Percentiles rank a stretch among this genome's conserved stretches.
These are phyloP conservation scores for Halcyon leucocephala DNA, from an alignment of 2,797 vertebrate genomes.

Conservation along the genomic window DNA sequence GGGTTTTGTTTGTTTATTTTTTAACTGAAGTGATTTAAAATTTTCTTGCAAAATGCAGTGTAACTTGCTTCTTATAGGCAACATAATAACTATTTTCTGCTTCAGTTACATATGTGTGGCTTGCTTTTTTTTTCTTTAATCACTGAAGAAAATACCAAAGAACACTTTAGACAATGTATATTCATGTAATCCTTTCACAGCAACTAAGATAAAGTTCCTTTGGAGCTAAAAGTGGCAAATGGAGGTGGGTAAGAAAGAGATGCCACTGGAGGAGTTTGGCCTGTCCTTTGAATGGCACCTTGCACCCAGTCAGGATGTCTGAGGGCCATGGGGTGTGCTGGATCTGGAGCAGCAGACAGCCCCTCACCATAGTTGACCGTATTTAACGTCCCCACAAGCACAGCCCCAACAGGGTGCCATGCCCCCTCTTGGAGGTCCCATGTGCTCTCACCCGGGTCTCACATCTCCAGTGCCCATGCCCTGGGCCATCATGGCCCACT, in stretches of 20 bases:
- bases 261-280: background rate
- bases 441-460: too few relatives aligned
- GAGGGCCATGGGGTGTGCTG: background rate
- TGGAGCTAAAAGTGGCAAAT: background rate
- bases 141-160: background rate
- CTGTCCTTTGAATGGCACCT: rapidly evolving
- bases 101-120: background rate
- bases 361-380: background rate
- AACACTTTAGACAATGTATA: background rate
- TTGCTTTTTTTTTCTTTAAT: background rate
- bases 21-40: background rate
- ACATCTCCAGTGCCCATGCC: background rate
- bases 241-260: background rate
- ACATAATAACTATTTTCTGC: background rate
- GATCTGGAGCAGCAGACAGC: background rate
- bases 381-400: rapidly evolving
- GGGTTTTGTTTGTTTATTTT: background rate
- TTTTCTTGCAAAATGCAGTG: background rate
- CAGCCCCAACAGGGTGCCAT: rapidly evolving
- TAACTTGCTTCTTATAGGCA: background rate
- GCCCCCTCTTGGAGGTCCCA: background rate
- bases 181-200: background rate
- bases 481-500: rapidly evolving
- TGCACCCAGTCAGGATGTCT: rapidly evolving
- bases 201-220: background rate